Base-by-base conservation (phyloP, 2,888 invertebrate species). In the Cerastis rubricosa region DNA sequence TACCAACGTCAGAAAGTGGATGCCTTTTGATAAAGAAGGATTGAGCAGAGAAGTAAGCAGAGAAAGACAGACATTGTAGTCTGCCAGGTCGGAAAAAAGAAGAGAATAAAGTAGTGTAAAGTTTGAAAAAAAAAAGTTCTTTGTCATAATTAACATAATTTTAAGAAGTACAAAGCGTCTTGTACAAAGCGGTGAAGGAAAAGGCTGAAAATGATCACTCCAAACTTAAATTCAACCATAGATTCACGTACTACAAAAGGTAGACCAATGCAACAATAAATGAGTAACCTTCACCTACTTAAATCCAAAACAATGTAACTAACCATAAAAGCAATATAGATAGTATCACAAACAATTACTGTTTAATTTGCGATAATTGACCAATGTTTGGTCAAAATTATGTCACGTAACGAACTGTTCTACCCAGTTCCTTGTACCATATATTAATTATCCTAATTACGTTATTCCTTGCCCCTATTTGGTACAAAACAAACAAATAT, bases 331-430 rank as follows among this genome's bases (percentile, higher is more conserved):
- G 35, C 11, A n/a, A n/a, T 29, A 43, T 29, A 59, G 25, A 72
- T 64, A 76, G 7, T 19, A 78, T 82, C 82, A 51, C 57, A 67
- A 74, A 66, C 61, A 76, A 71, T 69, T 69, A 47, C 65, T 25
- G 47, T 59, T 64, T 85, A 72, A 67, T 85, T 73, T 74, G 54
- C 65, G 51, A 75, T 84, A 81, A 78, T 85, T 76, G 69, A 45
- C 61, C 51, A 54, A 57, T 76, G 65, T 81, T 84, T 66, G 47
- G 51, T 59, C 40, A n/a, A 70, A 59, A 79, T 72, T 64, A 73
- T 70, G 69, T 72, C 69, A 74, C 43, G 43, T 25, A 75, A 72
- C 43, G 12, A 1, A 45, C 43, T 49, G 5, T 25, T 64, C 47
- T 49, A 17, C 70, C 73, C 59, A 74, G 22, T 14, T 70, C 11